These are phyloP conservation scores for Sorex fumeus DNA, from an alignment of 2,113 vertebrate genomes.

Conservation along the genomic window DNA sequence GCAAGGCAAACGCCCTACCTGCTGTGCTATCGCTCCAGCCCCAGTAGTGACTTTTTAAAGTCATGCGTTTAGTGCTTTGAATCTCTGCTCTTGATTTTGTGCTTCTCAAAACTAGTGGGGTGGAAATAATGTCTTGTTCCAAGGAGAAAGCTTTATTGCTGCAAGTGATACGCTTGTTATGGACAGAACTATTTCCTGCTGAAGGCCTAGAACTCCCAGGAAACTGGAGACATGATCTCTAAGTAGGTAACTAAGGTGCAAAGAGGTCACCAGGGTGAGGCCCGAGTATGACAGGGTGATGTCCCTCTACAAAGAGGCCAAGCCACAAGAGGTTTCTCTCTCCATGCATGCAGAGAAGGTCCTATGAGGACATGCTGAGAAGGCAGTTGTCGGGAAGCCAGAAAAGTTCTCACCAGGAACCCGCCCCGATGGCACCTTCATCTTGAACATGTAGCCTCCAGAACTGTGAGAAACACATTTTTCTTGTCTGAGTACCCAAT, in stretches of 20 bases:
- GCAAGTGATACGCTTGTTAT: not conserved
- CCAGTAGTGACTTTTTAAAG: not conserved
- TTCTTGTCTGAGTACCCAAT: not conserved
- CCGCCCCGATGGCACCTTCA: not conserved
- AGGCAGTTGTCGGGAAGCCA: not conserved
- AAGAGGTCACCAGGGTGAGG: not conserved
- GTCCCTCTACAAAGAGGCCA: not conserved
- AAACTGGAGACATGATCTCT: not conserved
- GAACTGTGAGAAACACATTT: not conserved
- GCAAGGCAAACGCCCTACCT: no score
- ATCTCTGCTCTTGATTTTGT: slow-evolving; percentile 39
- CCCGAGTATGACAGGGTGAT: not conserved
- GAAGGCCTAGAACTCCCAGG: not conserved
- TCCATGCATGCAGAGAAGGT: not conserved
- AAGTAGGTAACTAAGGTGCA: not conserved
- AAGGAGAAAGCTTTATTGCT: not conserved
- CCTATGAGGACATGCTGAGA: not conserved
- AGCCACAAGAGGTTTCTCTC: not conserved
- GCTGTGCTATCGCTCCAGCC: no score
- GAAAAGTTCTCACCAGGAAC: not conserved
- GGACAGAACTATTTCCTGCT: not conserved
- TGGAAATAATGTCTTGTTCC: not conserved
- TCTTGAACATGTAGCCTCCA: not conserved
- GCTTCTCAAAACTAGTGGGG: not conserved
- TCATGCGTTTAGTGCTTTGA: not conserved